Evolutionary conservation across 2,797 vertebrate genomes (phyloP), one percentile per base, ranked within the genome.

Genomic region (Malurus splendens): DNA sequence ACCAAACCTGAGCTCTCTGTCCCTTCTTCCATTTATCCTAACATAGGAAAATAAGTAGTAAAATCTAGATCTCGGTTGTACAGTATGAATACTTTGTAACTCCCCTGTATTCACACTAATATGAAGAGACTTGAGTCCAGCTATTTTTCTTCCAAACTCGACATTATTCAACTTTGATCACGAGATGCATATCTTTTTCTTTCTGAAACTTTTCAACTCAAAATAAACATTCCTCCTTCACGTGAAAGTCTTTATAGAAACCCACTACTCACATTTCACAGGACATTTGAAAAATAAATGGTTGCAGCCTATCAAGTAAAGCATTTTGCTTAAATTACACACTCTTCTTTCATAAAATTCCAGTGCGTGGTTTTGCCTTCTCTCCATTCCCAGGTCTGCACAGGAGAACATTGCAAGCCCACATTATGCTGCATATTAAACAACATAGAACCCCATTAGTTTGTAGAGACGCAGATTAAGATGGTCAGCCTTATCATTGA

Each of bases 201-300:
- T 73, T 70, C 78, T 71, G 59, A 76, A 93, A 57, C 25, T 79
- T 91, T 56, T 54, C 9, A 27, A 36, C 56, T 67, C 74, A 51
- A 93, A 90, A 88, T n/a, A 91, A 92, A 71, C 57, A 90, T 79
- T 84, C 74, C 47, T 73, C n/a, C 70, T 57, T 79, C 71, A 54
- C 78, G 79, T 72, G 64, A 77, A 60, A 4, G 1, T 47, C 82
- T 77, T 60, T 44, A 14, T 14, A 57, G 67, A 79, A 91, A 90
- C 50, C 36, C 60, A 38, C 67, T 54, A 38, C 60, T 79, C 79
- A 44, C 42, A 33, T 79, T 72, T 66, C 74, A 79, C 47, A 84
- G 67, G 39, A 59, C 4, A 4, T 54, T 84, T 70, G 81, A 79
- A 86, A 89, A 90, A 88, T 41, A 79, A 78, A 84, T 10, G 61